phyloP scores from a whole-genome alignment of 2,797 vertebrate genomes.

The Serranus cabrilla region DNA sequence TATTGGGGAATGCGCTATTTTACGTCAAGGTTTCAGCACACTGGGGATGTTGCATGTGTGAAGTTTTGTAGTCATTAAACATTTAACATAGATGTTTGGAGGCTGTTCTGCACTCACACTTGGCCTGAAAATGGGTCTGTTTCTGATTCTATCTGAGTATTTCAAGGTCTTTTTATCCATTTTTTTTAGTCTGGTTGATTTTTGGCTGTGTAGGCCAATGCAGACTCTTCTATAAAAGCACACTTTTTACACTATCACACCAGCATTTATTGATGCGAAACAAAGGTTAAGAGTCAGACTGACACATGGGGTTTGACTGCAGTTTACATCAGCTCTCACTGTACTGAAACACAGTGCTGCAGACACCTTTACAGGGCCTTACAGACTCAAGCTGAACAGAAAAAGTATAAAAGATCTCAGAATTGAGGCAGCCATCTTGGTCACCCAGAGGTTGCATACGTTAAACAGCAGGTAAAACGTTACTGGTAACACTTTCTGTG shows the following conservation, averaged over 20 bases:
- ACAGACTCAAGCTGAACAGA: neutral
- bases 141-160: slow-evolving; percentile 45
- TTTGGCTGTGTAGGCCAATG: slow-evolving; percentile 13
- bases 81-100: slow-evolving; percentile 31
- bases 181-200: slow-evolving; percentile 18
- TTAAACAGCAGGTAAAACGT: neutral
- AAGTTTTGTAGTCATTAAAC: slow-evolving; percentile 27
- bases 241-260: neutral
- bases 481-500: too few relatives aligned
- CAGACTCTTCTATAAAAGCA: neutral
- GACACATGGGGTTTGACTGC: neutral
- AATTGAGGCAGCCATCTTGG: neutral
- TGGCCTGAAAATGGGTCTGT: slow-evolving; percentile 36
- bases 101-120: slow-evolving; percentile 23
- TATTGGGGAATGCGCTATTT: slow-evolving; percentile 37
- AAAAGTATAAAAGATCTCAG: neutral
- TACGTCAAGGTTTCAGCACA: slow-evolving; percentile 28
- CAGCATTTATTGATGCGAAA: neutral
- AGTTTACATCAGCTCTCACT: neutral
- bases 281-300: neutral
- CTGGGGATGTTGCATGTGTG: slow-evolving; percentile 10
- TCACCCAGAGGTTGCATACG: neutral
- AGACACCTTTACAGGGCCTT: slow-evolving; percentile 1
- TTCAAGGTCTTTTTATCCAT: slow-evolving; percentile 35
- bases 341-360: neutral